Evolutionary conservation across 2,113 vertebrate species (phyloP).

Genomic region (Sisor rabdophorus): DNA sequence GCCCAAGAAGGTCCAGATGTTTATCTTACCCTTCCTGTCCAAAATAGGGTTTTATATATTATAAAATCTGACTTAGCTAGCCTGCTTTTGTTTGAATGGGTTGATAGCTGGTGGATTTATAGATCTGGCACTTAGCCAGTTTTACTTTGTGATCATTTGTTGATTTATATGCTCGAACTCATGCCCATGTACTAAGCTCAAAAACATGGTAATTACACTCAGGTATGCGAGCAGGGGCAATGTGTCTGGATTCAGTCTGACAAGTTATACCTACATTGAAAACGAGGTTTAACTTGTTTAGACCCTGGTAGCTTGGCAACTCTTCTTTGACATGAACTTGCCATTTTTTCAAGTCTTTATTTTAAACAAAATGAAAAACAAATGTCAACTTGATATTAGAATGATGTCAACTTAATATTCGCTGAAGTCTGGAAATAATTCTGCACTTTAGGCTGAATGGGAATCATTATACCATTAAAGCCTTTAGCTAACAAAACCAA

Average conservation of each 20-base stretch:
- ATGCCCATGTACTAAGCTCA: not conserved
- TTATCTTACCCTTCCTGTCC: too few relatives aligned
- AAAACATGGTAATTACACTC: slow-evolving; percentile 8
- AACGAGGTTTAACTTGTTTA: slow-evolving; percentile 6
- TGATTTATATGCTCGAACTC: slow-evolving; percentile 15
- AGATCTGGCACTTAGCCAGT: not conserved
- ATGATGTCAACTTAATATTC: not conserved
- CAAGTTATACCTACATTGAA: not conserved
- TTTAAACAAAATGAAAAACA: not conserved
- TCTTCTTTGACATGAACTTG: not conserved
- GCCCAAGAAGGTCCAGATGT: not conserved
- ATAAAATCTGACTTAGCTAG: not conserved
- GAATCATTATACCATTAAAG: slow-evolving; percentile 21
- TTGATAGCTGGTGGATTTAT: slow-evolving; percentile 6
- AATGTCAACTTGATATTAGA: not conserved
- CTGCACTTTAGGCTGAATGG: not conserved
- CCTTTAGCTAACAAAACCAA: not conserved
- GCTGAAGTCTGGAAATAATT: slow-evolving; percentile 18
- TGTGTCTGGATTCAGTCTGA: not conserved
- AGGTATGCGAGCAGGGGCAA: not conserved
- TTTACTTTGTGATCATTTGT: not conserved
- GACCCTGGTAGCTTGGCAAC: not conserved
- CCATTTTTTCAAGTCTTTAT: not conserved
- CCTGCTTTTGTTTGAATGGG: slow-evolving; percentile 2
- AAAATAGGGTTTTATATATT: not conserved